These are phyloP conservation scores for Discoglossus pictus DNA, from an alignment of 2,797 vertebrate genomes.

Conservation along the genomic window DNA sequence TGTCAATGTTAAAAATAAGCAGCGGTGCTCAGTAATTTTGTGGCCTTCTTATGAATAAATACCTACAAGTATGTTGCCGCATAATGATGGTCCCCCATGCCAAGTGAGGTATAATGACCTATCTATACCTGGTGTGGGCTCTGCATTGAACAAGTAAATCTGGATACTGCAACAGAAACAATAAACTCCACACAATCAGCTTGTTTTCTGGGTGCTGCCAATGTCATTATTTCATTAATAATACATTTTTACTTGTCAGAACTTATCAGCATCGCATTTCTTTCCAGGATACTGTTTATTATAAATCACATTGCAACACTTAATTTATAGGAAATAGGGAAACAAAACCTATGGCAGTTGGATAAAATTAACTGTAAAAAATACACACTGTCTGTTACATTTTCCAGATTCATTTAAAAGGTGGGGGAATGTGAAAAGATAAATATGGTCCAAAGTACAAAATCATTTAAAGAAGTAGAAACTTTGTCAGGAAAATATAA, in stretches of 20 bases:
- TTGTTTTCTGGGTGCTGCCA: slow-evolving; percentile 64
- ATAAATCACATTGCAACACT: slow-evolving; percentile 69
- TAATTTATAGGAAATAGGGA: slow-evolving; percentile 68
- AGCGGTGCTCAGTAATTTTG: slow-evolving; percentile 33
- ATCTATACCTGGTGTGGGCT: slow-evolving; percentile 51
- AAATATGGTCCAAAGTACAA: not conserved
- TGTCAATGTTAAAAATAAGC: slow-evolving; percentile 39
- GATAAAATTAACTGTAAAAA: slow-evolving; percentile 62
- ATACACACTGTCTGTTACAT: slow-evolving; percentile 23
- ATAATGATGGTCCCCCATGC: slow-evolving; percentile 47
- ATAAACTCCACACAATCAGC: slow-evolving; percentile 59
- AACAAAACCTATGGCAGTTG: slow-evolving; percentile 64
- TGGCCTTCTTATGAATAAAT: slow-evolving; percentile 35
- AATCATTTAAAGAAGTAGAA: not conserved
- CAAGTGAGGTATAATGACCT: slow-evolving; percentile 45
- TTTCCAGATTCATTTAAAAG: slow-evolving; percentile 55
- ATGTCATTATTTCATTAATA: slow-evolving; percentile 74
- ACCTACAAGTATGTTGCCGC: slow-evolving; percentile 49
- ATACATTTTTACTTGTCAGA: slow-evolving; percentile 73
- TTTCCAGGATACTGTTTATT: slow-evolving; percentile 65
- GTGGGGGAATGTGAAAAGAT: too few relatives aligned
- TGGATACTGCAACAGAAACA: slow-evolving; percentile 54
- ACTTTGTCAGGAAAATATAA: not conserved
- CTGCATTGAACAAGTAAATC: slow-evolving; percentile 56
- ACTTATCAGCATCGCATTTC: slow-evolving; percentile 65